Conservation (phyloP, 2,797 vertebrate genomes). For the Triplophysa yarkandensis region DNA sequence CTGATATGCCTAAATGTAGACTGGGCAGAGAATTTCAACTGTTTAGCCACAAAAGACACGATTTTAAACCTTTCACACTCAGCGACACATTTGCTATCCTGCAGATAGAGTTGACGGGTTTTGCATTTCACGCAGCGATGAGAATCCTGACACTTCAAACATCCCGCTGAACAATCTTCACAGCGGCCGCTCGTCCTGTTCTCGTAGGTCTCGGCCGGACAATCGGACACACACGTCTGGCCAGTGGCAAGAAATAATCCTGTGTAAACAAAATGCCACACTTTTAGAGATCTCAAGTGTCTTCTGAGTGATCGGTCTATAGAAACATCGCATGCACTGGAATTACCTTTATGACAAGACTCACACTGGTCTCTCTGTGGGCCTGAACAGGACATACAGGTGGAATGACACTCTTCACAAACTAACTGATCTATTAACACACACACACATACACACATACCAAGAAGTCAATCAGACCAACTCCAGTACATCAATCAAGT, state of each 20-base stretch:
- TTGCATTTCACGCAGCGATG: conserved; percentile 77
- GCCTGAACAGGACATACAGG: conserved; percentile 82
- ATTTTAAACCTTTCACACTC: conserved; percentile 52
- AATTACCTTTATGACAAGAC: conserved; percentile 79
- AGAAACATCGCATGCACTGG: neutral
- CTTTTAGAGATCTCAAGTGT: neutral
- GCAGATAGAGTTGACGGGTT: conserved; percentile 71
- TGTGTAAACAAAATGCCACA: conserved; percentile 10
- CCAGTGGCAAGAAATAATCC: conserved; percentile 60
- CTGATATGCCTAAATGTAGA: too few species aligned
- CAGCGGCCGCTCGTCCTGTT: conserved; percentile 74
- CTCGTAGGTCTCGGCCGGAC: conserved; percentile 79
- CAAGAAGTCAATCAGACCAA: too few species aligned
- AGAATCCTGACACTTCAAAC: conserved; percentile 62
- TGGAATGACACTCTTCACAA: conserved; percentile 72
- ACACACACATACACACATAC: neutral
- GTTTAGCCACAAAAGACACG: too few species aligned
- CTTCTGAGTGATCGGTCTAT: too few species aligned
- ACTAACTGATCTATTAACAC: conserved; percentile 66
- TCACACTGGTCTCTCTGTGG: conserved; percentile 68
- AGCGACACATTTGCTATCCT: conserved; percentile 79
- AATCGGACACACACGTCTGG: conserved; percentile 72
- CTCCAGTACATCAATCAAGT: too few species aligned
- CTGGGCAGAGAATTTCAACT: too few species aligned
- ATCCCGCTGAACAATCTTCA: conserved; percentile 77